Evolutionary conservation across 2,113 vertebrate genomes (phyloP).

Genomic region (Mesoclemmys tuberculata): DNA sequence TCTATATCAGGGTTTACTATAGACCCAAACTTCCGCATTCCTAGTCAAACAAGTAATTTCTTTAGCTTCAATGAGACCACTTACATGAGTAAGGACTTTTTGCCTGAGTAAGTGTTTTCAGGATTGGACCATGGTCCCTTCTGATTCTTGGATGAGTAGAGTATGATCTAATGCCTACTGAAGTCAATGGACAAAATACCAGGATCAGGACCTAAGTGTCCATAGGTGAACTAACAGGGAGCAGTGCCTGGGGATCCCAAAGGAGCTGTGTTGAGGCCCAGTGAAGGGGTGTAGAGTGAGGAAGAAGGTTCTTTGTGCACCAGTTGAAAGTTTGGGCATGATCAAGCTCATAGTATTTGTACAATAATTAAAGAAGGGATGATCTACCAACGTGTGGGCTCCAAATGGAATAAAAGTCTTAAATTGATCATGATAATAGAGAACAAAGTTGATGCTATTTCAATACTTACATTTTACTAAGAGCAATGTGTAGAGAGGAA

Average conservation of each 20-base stretch:
- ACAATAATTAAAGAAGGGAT: neutral
- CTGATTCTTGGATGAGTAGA: neutral
- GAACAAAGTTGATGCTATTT: neutral
- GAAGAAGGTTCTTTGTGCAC: neutral
- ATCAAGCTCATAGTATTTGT: neutral
- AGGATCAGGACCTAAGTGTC: neutral
- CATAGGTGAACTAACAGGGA: neutral
- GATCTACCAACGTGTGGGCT: neutral
- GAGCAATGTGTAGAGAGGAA: neutral
- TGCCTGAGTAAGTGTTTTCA: neutral
- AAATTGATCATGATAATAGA: neutral
- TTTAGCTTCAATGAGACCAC: neutral
- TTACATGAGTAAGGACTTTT: neutral
- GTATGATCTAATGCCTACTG: neutral
- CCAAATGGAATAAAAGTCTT: neutral
- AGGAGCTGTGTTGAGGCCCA: neutral
- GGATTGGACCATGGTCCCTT: neutral
- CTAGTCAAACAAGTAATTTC: neutral
- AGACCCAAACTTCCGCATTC: neutral
- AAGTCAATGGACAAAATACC: neutral
- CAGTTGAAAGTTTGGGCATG: neutral
- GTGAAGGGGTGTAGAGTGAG: too few species aligned
- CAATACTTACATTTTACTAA: neutral
- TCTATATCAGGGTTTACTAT: neutral
- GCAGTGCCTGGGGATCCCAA: neutral